Evolutionary conservation across 2,113 vertebrate genomes (phyloP).

Genomic region (Brachypodius melanocephalos): DNA sequence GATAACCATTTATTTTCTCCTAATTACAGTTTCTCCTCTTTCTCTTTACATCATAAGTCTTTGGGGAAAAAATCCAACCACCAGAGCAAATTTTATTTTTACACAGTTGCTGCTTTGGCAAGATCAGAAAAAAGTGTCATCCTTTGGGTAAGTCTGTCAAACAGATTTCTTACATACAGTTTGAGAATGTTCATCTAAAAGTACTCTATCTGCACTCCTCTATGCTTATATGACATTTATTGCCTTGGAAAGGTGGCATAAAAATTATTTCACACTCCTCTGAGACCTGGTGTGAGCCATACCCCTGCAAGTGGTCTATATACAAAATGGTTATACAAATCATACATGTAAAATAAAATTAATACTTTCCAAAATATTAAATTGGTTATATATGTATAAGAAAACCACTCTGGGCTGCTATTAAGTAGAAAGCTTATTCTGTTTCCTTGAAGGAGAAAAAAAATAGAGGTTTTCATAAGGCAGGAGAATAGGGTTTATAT

Average conservation of each 20-base stretch:
- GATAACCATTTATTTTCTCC: neutral
- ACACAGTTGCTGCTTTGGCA: slow-evolving; percentile 5
- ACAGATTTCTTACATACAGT: slow-evolving; percentile 53
- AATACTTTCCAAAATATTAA: neutral
- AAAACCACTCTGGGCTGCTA: neutral
- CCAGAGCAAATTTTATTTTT: slow-evolving; percentile 38
- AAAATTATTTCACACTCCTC: slow-evolving; percentile 62
- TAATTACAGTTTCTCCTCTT: neutral
- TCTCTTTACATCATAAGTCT: neutral
- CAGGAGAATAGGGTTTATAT: neutral
- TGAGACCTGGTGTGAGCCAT: slow-evolving; percentile 7
- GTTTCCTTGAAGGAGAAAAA: neutral
- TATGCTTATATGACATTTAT: slow-evolving; percentile 71
- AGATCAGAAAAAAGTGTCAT: slow-evolving; percentile 57
- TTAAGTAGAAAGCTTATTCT: neutral
- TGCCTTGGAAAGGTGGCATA: slow-evolving; percentile 72
- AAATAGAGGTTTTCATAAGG: neutral
- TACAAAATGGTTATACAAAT: neutral
- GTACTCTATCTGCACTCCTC: slow-evolving; percentile 63
- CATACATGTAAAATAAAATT: neutral
- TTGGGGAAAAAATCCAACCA: neutral
- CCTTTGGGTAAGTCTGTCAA: slow-evolving; percentile 63
- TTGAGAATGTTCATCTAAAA: slow-evolving; percentile 58
- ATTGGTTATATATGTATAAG: neutral
- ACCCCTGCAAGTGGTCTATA: neutral